phyloP scores from a whole-genome alignment of 2,797 vertebrate species.

The Ctenopoma kingsleyae region DNA sequence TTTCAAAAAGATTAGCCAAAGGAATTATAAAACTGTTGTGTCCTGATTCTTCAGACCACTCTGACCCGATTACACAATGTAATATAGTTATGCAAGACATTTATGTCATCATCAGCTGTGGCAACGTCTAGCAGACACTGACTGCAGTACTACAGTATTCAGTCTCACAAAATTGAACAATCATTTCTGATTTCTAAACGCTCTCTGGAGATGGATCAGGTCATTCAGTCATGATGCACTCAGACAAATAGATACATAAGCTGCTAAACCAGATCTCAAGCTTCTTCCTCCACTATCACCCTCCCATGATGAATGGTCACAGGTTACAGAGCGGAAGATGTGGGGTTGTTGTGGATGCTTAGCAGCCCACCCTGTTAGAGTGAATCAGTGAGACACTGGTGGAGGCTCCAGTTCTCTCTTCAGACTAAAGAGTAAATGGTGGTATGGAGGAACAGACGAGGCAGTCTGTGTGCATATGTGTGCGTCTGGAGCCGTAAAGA shows the following conservation, averaged over 20 bases:
- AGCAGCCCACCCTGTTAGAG: slow-evolving; percentile 33
- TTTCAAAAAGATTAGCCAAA: slow-evolving; percentile 42
- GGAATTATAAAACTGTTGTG: slow-evolving; percentile 73
- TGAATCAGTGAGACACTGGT: slow-evolving; percentile 39
- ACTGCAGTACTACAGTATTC: slow-evolving; percentile 47
- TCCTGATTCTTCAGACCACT: slow-evolving; percentile 70
- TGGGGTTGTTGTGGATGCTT: slow-evolving; percentile 41
- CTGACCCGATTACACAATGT: slow-evolving; percentile 77
- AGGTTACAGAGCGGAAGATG: slow-evolving; percentile 49
- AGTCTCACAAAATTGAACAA: slow-evolving; percentile 58
- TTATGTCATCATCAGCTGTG: slow-evolving; percentile 66
- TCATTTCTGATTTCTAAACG: slow-evolving; percentile 55
- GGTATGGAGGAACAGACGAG: slow-evolving; percentile 31
- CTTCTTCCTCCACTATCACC: slow-evolving; percentile 23
- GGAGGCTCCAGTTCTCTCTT: slow-evolving; percentile 38
- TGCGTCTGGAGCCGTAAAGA: slow-evolving; percentile 47
- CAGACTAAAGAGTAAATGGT: slow-evolving; percentile 46
- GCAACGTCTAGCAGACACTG: slow-evolving; percentile 58
- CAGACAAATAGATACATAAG: slow-evolving; percentile 46
- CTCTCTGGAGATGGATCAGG: slow-evolving; percentile 44
- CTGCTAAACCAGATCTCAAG: slow-evolving; percentile 41
- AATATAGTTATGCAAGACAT: slow-evolving; percentile 78
- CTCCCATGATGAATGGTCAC: slow-evolving; percentile 46
- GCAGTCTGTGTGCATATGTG: slow-evolving; percentile 9
- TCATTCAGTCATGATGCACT: slow-evolving; percentile 47